Conservation (phyloP, 2,113 vertebrate species). For the Engraulis encrasicolus region DNA sequence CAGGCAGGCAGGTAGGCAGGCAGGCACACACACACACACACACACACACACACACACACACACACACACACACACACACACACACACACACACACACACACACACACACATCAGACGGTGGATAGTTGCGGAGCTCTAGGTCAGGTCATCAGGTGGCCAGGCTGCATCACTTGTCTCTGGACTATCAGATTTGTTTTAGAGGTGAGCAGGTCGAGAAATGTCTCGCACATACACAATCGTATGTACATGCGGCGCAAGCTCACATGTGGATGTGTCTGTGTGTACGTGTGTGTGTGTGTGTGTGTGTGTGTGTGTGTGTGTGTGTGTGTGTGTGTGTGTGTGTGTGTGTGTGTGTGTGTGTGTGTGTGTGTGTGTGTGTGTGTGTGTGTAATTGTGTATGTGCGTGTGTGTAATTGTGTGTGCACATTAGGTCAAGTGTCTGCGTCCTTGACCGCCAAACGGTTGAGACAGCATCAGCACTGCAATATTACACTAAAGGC, state of each 20-base stretch:
- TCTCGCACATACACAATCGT: constrained; percentile 22
- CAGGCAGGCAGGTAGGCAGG: no score
- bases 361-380: not conserved
- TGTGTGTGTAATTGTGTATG: constrained; percentile 24
- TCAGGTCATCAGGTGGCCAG: constrained; percentile 29
- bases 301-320: not conserved
- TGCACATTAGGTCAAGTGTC: constrained; percentile 39
- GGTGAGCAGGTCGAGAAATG: constrained; percentile 46
- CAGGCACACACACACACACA: constrained; percentile 17
- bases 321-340: not conserved
- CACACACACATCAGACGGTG: not conserved
- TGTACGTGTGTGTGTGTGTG: not conserved
- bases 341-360: no score
- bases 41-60: not conserved
- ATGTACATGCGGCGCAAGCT: no score
- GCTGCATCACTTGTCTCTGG: constrained; percentile 42
- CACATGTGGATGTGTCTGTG: not conserved
- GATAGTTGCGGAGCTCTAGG: not conserved
- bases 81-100: constrained; percentile 25
- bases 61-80: constrained; percentile 8
- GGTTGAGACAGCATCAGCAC: not conserved
- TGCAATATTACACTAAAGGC: constrained; percentile 18
- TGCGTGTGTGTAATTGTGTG: constrained; percentile 29
- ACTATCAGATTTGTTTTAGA: constrained; percentile 44
- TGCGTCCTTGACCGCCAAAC: constrained; percentile 40